These are phyloP conservation scores for Alectoris magna DNA, from an alignment of 2,797 vertebrate genomes.

Conservation along the genomic window DNA sequence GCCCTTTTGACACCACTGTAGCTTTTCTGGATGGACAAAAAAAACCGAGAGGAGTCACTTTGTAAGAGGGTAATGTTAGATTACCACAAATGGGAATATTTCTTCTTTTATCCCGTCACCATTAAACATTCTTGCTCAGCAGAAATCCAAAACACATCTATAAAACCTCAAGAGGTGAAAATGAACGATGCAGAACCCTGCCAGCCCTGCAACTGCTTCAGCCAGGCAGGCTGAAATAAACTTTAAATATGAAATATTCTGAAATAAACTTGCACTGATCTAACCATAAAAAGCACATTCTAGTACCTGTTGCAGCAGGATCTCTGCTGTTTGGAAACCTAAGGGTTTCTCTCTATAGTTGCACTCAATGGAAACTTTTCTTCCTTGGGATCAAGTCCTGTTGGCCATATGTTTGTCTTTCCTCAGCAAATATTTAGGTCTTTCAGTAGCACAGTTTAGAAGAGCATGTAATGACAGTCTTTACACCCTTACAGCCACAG, in stretches of 20 bases:
- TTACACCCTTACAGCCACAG: background rate
- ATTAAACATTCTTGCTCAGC: background rate
- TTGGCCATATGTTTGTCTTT: background rate
- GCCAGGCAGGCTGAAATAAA: background rate
- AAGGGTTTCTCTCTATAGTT: background rate
- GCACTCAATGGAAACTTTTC: background rate
- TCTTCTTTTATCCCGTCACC: background rate
- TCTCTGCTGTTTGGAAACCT: background rate
- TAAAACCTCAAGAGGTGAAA: background rate
- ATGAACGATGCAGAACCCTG: background rate
- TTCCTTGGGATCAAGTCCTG: background rate
- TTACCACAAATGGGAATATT: background rate
- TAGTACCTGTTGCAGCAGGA: background rate
- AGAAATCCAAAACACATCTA: background rate
- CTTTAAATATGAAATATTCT: background rate
- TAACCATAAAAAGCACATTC: background rate
- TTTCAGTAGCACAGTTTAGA: background rate
- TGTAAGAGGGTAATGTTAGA: background rate
- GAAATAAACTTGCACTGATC: background rate
- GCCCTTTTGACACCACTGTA: background rate
- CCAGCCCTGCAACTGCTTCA: background rate
- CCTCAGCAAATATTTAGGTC: background rate
- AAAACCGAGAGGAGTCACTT: background rate
- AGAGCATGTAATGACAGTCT: background rate
- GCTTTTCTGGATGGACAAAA: background rate